A percentile compares a stretch with the other conserved stretches of the same genome.
Conservation (phyloP, 2,113 vertebrate genomes). For the Tragelaphus strepsiceros region DNA sequence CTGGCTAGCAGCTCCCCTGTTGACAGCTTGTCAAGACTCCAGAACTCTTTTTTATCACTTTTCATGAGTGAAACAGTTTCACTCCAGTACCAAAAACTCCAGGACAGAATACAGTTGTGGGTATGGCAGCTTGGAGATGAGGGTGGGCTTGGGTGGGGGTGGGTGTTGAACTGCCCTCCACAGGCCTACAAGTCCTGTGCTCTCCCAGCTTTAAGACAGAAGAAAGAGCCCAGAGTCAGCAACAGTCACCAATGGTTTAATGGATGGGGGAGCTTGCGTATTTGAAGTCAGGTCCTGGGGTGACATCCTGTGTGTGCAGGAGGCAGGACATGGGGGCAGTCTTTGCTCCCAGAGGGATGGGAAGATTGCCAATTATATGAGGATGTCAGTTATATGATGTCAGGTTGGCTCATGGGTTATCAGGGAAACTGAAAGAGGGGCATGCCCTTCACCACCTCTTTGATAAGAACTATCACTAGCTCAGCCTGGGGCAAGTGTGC, state of each 20-base stretch:
- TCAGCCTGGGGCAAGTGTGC: background rate
- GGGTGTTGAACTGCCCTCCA: background rate
- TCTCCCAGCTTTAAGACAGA: background rate
- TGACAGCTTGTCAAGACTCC: background rate
- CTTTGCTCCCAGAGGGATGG: background rate
- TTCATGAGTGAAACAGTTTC: background rate
- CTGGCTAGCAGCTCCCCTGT: background rate
- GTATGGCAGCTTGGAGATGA: background rate
- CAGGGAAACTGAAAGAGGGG: background rate
- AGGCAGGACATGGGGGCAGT: background rate
- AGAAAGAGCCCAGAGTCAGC: background rate
- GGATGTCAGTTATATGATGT: background rate
- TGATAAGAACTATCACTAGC: background rate
- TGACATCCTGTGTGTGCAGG: background rate
- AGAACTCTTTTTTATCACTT: background rate
- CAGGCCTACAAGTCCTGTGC: background rate
- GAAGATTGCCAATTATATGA: background rate
- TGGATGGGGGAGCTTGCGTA: background rate
- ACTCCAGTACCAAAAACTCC: background rate
- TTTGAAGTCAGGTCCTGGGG: background rate
- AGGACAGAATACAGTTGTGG: background rate
- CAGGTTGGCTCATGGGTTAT: background rate
- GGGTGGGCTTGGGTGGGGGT: background rate
- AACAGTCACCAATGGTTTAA: background rate
- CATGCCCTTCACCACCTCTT: background rate